Evolutionary conservation across 2,888 invertebrate species (phyloP), one percentile per base, ranked within the genome.

Genomic region (Chrysodeixis includens): DNA sequence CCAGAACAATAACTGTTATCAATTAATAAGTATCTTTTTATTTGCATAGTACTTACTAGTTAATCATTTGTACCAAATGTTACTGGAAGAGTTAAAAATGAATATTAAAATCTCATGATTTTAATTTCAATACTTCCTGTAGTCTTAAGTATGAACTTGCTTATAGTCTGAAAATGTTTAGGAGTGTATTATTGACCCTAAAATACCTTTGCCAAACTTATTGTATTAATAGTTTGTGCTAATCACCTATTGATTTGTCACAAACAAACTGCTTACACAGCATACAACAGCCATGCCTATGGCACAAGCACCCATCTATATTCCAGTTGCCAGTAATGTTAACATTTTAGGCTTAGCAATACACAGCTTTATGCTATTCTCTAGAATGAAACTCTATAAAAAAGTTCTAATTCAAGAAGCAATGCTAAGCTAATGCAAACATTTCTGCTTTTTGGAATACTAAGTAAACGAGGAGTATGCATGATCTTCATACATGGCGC

Each of bases 221-320:
- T 32, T 66, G 58, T 56, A 35, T 62, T 66, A 57, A 57, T 65
- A 53, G 40, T 64, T 82, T 80, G 82, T 84, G 85, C 76, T 82
- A 81, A 81, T 87, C 79, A 73, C 52, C 49, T 66, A 79, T 80
- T 84, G 78, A 83, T 84, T 85, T 81, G 71, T 69, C 82, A 73
- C 80, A 81, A 62, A 55, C 44, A 57, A 62, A 62, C 68, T 63
- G 83, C 84, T 88, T 85, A 63, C 64, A 81, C 74, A 87, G 83
- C 85, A 84, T 79, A 86, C 82, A 88, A 78, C 69, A 86, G 66
- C 87, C 86, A 87, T 85, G 77, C 71, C 79, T 71, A 85, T 88
- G 86, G 86, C 83, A 86, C 84, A 85, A 66, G 66, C 69, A 68
- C 79, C 52, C 7, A 49, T 60, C 61, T 55, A 56, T 69, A 56